These are phyloP conservation scores for Drosophila prolongata DNA, from an alignment of 2,888 invertebrate genomes.

Conservation along the genomic window DNA sequence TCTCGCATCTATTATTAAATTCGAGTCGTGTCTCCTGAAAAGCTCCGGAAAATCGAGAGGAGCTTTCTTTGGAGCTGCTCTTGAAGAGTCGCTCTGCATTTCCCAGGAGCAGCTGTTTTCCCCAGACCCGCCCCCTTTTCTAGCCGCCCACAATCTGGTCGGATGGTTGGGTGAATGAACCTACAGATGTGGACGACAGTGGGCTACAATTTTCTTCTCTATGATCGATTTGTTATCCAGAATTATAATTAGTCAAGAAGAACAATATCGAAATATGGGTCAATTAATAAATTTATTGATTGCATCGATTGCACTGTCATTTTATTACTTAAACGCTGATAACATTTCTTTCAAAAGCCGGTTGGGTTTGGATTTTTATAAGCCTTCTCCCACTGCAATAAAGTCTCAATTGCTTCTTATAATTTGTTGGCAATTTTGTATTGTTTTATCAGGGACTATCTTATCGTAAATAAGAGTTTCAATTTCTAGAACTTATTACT, in stretches of 20 bases:
- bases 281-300: neutral
- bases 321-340: neutral
- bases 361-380: neutral
- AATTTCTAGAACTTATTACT: neutral
- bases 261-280: too few species aligned
- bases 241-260: too few species aligned
- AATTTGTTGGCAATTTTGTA: neutral
- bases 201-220: neutral
- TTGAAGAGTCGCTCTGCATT: conserved; percentile 22
- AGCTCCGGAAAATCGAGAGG: conserved; percentile 24
- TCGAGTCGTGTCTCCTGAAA: conserved; percentile 25
- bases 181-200: conserved; percentile 37
- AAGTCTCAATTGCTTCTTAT: neutral
- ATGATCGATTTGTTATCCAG: too few species aligned
- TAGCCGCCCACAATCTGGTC: conserved; percentile 6
- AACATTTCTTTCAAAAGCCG: neutral
- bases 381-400: neutral
- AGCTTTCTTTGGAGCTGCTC: conserved; percentile 31
- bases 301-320: neutral
- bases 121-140: conserved; percentile 14
- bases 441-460: neutral
- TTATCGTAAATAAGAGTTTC: neutral
- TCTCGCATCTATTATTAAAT: conserved; percentile 14
- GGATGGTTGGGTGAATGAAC: conserved; percentile 72
- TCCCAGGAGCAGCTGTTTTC: conserved; percentile 70